Conservation (phyloP, 2,113 vertebrate species). For the Chelonoidis abingdonii region DNA sequence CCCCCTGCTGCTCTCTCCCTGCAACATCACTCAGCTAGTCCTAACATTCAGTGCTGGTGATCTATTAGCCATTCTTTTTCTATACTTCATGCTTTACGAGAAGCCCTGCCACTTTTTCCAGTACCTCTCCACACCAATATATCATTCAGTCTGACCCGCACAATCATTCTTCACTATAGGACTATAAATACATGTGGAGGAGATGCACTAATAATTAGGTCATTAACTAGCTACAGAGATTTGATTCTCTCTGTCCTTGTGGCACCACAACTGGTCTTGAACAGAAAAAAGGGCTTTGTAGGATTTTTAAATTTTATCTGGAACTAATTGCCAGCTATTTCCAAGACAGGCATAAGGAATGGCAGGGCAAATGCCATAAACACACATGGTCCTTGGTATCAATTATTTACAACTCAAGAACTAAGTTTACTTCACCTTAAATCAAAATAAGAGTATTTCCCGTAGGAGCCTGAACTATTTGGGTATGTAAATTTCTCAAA, state of each 20-base stretch:
- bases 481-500: background rate
- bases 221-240: background rate
- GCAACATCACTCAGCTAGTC: background rate
- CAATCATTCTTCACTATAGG: accelerated
- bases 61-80: background rate
- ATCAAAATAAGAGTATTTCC: background rate
- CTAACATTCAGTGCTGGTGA: background rate
- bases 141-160: background rate
- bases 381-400: too few relatives aligned
- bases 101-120: background rate
- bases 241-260: background rate
- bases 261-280: background rate
- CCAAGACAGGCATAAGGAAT: background rate
- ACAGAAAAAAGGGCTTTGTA: background rate
- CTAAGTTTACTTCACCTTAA: background rate
- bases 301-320: background rate
- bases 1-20: background rate
- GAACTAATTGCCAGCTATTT: background rate
- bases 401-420: background rate
- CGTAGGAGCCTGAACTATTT: background rate
- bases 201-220: background rate
- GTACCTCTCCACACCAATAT: accelerated
- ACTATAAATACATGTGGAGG: background rate
- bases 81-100: background rate
- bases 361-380: accelerated